Conservation (phyloP, 2,113 vertebrate genomes). For the Tupaia tana region DNA sequence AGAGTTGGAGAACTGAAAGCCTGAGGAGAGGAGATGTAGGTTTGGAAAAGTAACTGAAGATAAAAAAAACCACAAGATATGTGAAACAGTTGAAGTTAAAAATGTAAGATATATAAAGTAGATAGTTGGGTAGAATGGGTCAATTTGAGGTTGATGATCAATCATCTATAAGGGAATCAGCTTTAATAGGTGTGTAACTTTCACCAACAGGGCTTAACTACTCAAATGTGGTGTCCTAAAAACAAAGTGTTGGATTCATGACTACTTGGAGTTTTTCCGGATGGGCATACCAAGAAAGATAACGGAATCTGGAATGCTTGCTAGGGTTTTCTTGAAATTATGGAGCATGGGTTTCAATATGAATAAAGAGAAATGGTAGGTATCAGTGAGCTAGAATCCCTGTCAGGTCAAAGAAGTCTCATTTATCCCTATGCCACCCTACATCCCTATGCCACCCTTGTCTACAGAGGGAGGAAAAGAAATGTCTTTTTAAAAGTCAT, state of each 20-base stretch:
- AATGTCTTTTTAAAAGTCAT: constrained; percentile 61
- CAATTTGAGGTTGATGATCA: neutral
- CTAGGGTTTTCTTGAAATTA: neutral
- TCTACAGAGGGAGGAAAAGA: constrained; percentile 35
- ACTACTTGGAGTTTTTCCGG: neutral
- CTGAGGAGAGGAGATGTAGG: neutral
- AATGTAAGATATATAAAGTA: neutral
- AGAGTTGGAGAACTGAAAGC: neutral
- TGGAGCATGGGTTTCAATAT: neutral
- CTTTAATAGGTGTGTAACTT: neutral
- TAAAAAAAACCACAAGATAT: neutral
- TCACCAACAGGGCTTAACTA: neutral
- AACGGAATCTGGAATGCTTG: neutral
- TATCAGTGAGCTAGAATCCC: neutral
- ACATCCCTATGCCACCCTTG: neutral
- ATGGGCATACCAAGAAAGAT: neutral
- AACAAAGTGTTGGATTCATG: neutral
- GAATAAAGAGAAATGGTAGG: neutral
- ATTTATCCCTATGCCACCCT: neutral
- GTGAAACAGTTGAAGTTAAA: neutral
- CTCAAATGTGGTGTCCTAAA: neutral
- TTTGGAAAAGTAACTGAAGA: neutral
- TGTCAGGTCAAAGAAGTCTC: neutral
- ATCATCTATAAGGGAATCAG: neutral
- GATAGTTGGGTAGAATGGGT: neutral